Evolutionary conservation across 2,113 vertebrate species (phyloP).

Genomic region (Pterocles burchelli): DNA sequence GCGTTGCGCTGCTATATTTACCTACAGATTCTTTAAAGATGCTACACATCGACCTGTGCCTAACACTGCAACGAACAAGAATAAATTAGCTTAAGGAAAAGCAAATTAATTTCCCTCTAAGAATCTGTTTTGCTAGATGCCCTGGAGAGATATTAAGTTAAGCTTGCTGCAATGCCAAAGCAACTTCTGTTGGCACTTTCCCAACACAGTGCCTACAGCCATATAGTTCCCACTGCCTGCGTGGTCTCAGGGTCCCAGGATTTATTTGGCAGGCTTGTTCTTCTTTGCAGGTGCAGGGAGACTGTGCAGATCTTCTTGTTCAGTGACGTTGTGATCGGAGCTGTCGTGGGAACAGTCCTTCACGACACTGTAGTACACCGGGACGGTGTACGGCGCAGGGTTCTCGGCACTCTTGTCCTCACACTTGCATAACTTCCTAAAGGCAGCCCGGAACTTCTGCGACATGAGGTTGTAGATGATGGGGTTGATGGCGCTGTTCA

Average conservation of each 20-base stretch:
- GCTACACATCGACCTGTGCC: neutral
- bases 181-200: neutral
- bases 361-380: constrained; percentile 75
- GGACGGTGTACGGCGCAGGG: neutral
- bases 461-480: constrained; percentile 89
- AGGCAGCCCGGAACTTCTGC: constrained; percentile 84
- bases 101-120: neutral
- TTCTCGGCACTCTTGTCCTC: constrained; percentile 45
- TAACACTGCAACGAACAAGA: neutral
- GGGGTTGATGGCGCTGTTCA: constrained; percentile 87
- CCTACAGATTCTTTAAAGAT: neutral
- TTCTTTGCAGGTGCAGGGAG: constrained; percentile 16
- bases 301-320: constrained; percentile 72
- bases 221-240: neutral
- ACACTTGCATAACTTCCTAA: constrained; percentile 80
- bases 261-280: constrained; percentile 32
- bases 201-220: neutral
- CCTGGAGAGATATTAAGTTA: neutral
- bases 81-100: constrained; percentile 7
- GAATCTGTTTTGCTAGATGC: neutral
- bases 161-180: neutral
- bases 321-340: constrained; percentile 53
- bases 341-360: constrained; percentile 77
- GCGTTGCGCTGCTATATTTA: neutral
- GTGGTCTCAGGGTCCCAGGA: neutral